A percentile compares a stretch with the other conserved stretches of the same genome.
Conservation (phyloP, 2,113 vertebrate species). For the Galemys pyrenaicus region DNA sequence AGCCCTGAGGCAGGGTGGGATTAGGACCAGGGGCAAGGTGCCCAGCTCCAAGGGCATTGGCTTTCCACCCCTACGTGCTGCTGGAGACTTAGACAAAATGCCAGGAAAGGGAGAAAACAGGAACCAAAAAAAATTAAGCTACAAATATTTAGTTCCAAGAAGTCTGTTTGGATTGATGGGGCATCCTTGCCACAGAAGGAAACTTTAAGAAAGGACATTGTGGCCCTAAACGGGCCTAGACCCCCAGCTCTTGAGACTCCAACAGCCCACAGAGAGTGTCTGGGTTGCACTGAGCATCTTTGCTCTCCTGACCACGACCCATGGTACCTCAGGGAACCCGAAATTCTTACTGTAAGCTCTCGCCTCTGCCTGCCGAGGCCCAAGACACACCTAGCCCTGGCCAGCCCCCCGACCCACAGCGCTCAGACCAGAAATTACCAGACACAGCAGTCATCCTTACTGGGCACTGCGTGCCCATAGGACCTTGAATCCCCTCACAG, state of each 20-base stretch:
- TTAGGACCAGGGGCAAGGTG: not conserved
- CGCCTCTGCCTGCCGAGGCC: fast-evolving
- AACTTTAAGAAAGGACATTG: not conserved
- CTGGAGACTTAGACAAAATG: not conserved
- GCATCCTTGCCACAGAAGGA: not conserved
- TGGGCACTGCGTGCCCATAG: not conserved
- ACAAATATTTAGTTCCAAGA: not conserved
- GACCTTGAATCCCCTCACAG: not conserved
- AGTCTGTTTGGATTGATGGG: not conserved
- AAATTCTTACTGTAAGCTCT: not conserved
- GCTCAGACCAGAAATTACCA: not conserved
- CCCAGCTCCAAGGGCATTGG: no score
- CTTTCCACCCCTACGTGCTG: not conserved
- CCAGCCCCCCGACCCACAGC: not conserved
- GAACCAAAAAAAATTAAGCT: not conserved
- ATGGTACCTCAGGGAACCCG: not conserved
- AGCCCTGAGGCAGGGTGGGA: not conserved
- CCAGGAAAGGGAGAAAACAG: not conserved
- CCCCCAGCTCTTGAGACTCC: not conserved
- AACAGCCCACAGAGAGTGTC: no score
- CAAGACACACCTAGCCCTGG: not conserved
- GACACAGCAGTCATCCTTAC: not conserved
- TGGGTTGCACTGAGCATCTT: fast-evolving
- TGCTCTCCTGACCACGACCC: not conserved
- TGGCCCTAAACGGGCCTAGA: not conserved